Percentiles rank a stretch among this genome's conserved stretches.
phyloP scores from a whole-genome alignment of 2,797 vertebrate genomes.

The Champsocephalus esox region DNA sequence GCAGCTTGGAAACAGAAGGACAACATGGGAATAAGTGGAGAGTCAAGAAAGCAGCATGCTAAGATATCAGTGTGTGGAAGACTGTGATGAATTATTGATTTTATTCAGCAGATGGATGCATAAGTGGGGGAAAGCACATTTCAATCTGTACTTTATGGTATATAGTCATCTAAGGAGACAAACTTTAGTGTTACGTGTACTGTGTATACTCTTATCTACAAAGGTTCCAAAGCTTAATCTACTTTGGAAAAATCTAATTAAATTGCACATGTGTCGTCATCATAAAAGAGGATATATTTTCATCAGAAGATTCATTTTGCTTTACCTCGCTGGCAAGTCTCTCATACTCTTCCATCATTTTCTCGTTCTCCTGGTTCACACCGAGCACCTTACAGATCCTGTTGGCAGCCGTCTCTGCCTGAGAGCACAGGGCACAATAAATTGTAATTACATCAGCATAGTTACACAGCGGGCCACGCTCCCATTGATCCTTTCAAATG shows the following conservation, averaged over 20 bases:
- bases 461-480: conserved; percentile 5
- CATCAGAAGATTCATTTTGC: conserved; percentile 24
- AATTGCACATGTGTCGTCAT: conserved; percentile 31
- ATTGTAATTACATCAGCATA: conserved; percentile 30
- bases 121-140: neutral
- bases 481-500: conserved; percentile 19
- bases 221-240: conserved; percentile 19
- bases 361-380: conserved; percentile 99
- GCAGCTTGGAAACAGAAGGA: conserved; percentile 81
- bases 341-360: conserved; percentile 99
- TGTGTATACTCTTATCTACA: neutral
- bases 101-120: conserved; percentile 18
- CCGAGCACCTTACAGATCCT: conserved; percentile 98
- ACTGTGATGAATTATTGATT: conserved; percentile 24
- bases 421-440: conserved; percentile 18
- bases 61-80: conserved; percentile 3
- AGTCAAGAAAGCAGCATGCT: conserved; percentile 4
- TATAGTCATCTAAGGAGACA: neutral
- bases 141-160: conserved; percentile 25
- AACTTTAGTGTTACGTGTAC: neutral
- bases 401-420: conserved; percentile 99
- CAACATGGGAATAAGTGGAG: conserved; percentile 17
- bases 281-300: neutral
- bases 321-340: conserved; percentile 97
- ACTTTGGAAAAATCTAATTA: conserved; percentile 9